These are phyloP conservation scores for Drosophila putrida DNA, from an alignment of 2,888 invertebrate genomes.

Conservation along the genomic window DNA sequence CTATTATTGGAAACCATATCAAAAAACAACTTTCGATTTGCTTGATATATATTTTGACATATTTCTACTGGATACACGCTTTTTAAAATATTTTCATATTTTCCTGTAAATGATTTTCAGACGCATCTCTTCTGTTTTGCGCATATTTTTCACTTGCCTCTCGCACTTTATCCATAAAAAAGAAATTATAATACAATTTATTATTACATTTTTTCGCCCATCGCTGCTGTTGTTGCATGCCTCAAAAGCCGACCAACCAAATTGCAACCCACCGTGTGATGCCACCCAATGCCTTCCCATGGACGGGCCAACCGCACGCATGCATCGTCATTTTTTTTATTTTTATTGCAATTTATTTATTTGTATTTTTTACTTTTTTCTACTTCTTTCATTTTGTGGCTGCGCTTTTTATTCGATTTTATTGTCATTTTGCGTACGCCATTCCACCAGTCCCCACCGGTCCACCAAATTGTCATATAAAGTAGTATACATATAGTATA, in stretches of 20 bases:
- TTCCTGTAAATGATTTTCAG: conserved; percentile 20
- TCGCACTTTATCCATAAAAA: conserved; percentile 47
- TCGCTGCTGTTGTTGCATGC: conserved; percentile 28
- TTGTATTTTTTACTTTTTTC: conserved; percentile 15
- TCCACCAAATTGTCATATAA: conserved; percentile 11
- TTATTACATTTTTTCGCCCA: conserved; percentile 54
- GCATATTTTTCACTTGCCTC: neutral
- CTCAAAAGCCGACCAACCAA: conserved; percentile 55
- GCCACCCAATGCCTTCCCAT: conserved; percentile 14
- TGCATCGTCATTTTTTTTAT: conserved; percentile 28
- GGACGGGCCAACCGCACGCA: conserved; percentile 53
- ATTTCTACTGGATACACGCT: too few relatives aligned
- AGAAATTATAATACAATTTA: conserved; percentile 74
- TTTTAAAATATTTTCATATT: neutral
- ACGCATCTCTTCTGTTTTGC: neutral
- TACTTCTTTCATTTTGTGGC: conserved; percentile 24
- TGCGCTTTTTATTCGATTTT: conserved; percentile 63
- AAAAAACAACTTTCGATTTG: too few relatives aligned
- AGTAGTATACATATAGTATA: conserved; percentile 2
- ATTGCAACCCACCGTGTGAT: conserved; percentile 48
- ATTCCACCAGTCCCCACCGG: conserved; percentile 48
- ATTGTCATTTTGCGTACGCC: conserved; percentile 67
- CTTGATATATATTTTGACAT: too few relatives aligned
- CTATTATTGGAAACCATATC: too few relatives aligned
- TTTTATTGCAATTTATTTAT: conserved; percentile 44